A percentile compares a stretch with the other conserved stretches of the same genome.
Evolutionary conservation across 2,888 invertebrate genomes (phyloP).

Genomic region (Muschampia plurimacula): DNA sequence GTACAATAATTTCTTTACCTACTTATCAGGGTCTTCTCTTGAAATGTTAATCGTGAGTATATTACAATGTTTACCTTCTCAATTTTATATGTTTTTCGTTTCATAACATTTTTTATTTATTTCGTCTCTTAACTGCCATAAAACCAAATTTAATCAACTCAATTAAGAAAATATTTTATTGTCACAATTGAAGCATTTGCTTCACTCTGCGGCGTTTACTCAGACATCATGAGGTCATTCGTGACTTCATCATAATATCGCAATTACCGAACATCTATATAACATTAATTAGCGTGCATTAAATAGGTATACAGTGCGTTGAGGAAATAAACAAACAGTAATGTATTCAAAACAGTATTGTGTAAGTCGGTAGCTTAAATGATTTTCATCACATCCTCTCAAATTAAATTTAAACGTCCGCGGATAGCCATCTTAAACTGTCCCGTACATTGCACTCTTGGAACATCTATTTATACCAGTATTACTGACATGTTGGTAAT

Average conservation of each 20-base stretch:
- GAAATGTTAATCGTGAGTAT: neutral
- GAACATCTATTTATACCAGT: conserved; percentile 58
- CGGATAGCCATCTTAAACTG: conserved; percentile 46
- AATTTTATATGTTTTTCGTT: too few species aligned
- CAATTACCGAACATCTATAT: conserved; percentile 41
- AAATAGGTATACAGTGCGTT: neutral
- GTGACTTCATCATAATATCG: conserved; percentile 69
- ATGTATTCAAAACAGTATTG: neutral
- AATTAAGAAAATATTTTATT: conserved; percentile 55
- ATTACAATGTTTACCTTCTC: neutral
- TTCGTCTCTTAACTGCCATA: neutral
- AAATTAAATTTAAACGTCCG: conserved; percentile 22
- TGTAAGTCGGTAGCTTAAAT: conserved; percentile 14
- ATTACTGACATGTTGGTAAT: conserved; percentile 56
- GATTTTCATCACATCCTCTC: conserved; percentile 4
- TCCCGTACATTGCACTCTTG: conserved; percentile 64
- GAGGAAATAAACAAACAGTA: neutral
- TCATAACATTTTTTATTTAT: conserved; percentile 18
- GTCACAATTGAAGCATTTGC: conserved; percentile 68
- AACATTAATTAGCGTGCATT: conserved; percentile 6
- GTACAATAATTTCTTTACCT: too few species aligned
- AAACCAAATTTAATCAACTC: conserved; percentile 40
- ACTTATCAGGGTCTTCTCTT: too few species aligned
- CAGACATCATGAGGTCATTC: conserved; percentile 68
- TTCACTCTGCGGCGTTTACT: conserved; percentile 51